Evolutionary conservation across 2,797 vertebrate species (phyloP).

Genomic region (Botia almorhae): DNA sequence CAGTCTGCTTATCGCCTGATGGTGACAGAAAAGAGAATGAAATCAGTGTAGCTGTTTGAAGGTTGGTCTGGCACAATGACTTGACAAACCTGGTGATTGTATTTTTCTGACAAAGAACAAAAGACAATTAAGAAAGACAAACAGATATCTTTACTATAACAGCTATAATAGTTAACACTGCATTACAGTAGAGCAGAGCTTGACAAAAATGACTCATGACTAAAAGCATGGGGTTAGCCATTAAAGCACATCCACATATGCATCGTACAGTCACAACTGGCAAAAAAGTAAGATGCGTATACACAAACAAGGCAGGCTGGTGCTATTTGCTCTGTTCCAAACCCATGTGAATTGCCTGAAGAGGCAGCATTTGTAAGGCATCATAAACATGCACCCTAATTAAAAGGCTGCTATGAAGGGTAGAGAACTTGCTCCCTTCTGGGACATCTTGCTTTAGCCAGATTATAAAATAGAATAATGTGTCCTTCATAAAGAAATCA

Average conservation of each 20-base stretch:
- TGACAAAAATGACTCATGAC: background rate
- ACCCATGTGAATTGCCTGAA: background rate
- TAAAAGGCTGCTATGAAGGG: too few relatives aligned
- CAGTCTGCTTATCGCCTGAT: conserved; percentile 49
- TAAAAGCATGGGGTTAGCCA: background rate
- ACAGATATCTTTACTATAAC: background rate
- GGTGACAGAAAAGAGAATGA: conserved; percentile 48
- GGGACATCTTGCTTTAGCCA: too few relatives aligned
- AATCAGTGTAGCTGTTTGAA: conserved; percentile 55
- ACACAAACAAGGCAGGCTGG: background rate
- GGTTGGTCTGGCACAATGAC: conserved; percentile 49
- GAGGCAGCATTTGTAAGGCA: too few relatives aligned
- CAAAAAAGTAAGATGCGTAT: background rate
- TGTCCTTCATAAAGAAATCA: too few relatives aligned
- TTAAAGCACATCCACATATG: background rate
- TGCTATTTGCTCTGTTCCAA: background rate
- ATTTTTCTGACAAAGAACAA: conserved; percentile 12
- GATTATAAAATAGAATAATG: too few relatives aligned
- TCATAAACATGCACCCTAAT: too few relatives aligned
- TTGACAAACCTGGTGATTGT: conserved; percentile 14
- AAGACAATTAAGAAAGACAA: background rate
- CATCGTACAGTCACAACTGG: background rate
- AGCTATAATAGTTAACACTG: background rate
- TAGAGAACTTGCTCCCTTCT: too few relatives aligned
- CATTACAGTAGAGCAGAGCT: background rate